Base-by-base conservation (phyloP, 2,888 invertebrate genomes). In the Timema cristinae region DNA sequence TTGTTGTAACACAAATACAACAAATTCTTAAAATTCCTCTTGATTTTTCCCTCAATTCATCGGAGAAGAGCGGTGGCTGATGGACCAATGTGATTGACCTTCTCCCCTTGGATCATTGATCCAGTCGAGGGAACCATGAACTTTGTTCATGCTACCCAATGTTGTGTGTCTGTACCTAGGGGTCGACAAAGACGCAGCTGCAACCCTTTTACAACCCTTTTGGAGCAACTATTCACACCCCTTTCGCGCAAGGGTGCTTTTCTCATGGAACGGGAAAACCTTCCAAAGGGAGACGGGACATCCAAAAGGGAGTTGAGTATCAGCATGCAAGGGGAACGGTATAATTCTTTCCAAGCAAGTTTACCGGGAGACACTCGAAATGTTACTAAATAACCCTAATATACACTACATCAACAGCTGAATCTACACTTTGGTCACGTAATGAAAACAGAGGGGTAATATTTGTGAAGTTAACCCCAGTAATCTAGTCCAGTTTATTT, bases 121-220 rank as follows among this genome's bases (percentile, higher is more conserved):
- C 99, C 99, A 0, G 92, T 99, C 7, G 99, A 99, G 84, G 99
- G 99, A 4, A 99, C 99, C 0, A 92, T 97, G 88, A 99, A 99
- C 83, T 99, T 99, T 82, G 93, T 99, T 4, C 95, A 95, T 79
- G 90, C 0, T 93, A 95, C 81, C 97, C 97, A 1, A 92, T 93
- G 80, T 91, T 91, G 32, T 94, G 94, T 79, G 92, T 98, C 77
- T 97, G 97, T 0, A 86, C 98, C 84, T 97, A 6, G 85, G 91
- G 67, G 87, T 96, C 52, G 85, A 91, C 63, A 91, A 92, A 79
- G 81, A 84, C 90, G 0, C 86, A 87, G 78, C 88, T 94, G 70
- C 98, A 93, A 6, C 90, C 99, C 47, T 89, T 99, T 63, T 97
- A 93, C 81, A 97, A 97, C 84, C 98, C 98, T 95, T 75, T 80